phyloP scores from a whole-genome alignment of 2,797 vertebrate genomes.

The Cryptoprocta ferox region DNA sequence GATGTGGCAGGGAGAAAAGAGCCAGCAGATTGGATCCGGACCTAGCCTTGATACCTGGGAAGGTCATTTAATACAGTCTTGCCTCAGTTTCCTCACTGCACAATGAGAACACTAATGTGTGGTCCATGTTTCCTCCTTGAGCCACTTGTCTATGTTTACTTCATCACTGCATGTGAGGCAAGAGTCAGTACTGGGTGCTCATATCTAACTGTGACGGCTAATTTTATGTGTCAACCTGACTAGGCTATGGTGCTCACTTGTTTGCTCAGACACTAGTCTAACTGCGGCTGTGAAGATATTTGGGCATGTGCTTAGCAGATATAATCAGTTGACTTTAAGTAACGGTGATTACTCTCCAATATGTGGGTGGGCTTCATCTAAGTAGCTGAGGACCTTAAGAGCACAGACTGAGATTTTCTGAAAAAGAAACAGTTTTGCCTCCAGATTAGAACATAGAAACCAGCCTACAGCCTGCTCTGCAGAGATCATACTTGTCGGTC shows the following conservation, averaged over 20 bases:
- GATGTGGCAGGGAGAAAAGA: neutral
- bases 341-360: neutral
- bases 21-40: neutral
- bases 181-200: neutral
- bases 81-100: neutral
- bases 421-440: neutral
- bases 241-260: neutral
- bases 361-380: neutral
- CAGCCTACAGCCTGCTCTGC: neutral
- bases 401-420: neutral
- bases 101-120: neutral
- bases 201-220: neutral
- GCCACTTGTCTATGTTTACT: neutral
- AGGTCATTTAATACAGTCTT: neutral
- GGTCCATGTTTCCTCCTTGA: neutral
- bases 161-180: neutral
- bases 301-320: neutral
- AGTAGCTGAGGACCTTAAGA: neutral
- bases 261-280: neutral
- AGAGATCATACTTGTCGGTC: neutral
- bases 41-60: neutral
- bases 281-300: neutral
- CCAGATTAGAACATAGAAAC: neutral
- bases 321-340: neutral
- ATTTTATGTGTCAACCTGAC: neutral